phyloP scores from a whole-genome alignment of 2,113 vertebrate genomes.

The Hippolais icterina region DNA sequence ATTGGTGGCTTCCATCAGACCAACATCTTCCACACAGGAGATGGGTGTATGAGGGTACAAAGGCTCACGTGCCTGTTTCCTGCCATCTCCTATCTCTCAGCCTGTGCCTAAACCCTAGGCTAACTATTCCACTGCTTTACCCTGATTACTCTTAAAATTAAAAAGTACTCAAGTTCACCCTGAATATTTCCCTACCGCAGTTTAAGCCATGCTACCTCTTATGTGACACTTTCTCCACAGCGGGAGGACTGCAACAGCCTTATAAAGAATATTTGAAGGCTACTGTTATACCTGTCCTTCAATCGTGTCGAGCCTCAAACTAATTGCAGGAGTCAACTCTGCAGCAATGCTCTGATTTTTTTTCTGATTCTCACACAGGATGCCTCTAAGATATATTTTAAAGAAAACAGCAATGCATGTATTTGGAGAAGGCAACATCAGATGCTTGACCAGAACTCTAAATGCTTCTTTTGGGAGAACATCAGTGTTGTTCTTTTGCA shows the following conservation, averaged over 20 bases:
- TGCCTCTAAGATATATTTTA: not conserved
- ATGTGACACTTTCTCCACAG: not conserved
- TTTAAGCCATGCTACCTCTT: not conserved
- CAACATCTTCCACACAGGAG: not conserved
- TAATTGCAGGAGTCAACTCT: not conserved
- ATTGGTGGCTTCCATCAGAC: not conserved
- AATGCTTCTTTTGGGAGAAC: not conserved
- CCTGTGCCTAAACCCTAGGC: not conserved
- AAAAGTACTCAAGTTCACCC: not conserved
- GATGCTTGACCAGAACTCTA: not conserved
- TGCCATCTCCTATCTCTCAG: not conserved
- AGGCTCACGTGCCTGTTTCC: not conserved
- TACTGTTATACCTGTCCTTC: not conserved
- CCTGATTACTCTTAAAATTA: not conserved
- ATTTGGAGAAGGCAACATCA: not conserved
- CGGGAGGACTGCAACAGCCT: not conserved
- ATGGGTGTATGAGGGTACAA: not conserved
- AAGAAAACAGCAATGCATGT: not conserved
- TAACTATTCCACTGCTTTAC: not conserved
- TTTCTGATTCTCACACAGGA: not conserved
- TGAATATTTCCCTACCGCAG: not conserved
- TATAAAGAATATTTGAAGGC: not conserved
- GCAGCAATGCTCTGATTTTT: rapidly evolving
- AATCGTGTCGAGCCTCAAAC: not conserved
- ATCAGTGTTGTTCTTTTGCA: not conserved